Evolutionary conservation across 2,113 vertebrate species (phyloP).

Genomic region (Stomatorhinus ivindoensis): DNA sequence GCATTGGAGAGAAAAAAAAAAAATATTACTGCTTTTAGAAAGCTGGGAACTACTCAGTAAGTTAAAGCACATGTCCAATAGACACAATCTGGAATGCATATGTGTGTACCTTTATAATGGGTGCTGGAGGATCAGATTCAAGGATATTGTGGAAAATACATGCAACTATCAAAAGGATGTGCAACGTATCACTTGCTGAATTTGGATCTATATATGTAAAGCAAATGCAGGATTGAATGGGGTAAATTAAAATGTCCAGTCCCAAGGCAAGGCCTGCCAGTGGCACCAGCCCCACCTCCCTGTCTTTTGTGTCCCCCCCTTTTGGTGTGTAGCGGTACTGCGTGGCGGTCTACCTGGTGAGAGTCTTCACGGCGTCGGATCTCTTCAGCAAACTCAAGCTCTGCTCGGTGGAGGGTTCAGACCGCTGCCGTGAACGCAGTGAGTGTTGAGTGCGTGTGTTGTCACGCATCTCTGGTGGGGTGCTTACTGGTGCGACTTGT

Average conservation of each 20-base stretch:
- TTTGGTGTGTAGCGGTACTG: constrained; percentile 75
- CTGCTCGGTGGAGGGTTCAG: constrained; percentile 85
- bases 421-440: constrained; percentile 92
- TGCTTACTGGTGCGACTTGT: neutral
- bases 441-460: constrained; percentile 46
- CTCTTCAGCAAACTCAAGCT: constrained; percentile 87
- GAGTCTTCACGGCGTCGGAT: constrained; percentile 85
- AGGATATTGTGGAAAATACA: neutral
- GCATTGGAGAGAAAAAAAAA: neutral
- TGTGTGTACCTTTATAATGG: neutral
- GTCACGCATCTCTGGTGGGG: neutral
- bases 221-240: neutral
- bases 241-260: neutral
- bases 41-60: neutral
- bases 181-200: neutral
- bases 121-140: neutral
- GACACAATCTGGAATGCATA: neutral
- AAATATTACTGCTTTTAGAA: neutral
- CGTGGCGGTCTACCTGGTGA: constrained; percentile 84
- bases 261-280: neutral
- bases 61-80: neutral
- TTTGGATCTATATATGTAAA: neutral
- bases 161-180: neutral
- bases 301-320: neutral
- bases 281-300: neutral